Conservation (phyloP, 1,140 invertebrate genomes). For the Atta cephalotes region DNA sequence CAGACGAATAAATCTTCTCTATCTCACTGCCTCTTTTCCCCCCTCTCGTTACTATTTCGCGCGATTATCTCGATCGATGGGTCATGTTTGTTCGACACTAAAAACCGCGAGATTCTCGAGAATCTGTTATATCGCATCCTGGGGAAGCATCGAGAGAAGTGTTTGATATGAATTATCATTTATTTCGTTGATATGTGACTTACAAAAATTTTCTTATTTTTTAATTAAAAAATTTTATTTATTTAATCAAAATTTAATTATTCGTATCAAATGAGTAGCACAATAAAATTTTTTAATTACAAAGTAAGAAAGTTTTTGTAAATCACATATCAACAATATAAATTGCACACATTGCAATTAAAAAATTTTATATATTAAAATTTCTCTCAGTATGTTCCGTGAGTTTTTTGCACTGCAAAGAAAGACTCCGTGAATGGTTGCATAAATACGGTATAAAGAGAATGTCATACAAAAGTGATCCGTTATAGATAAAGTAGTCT, state of each 20-base stretch:
- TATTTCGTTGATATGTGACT: no score
- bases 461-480: slow-evolving; percentile 31
- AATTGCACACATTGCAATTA: no score
- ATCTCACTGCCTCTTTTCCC: background rate
- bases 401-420: background rate
- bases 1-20: slow-evolving; percentile 63
- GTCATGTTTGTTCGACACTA: background rate
- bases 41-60: slow-evolving; percentile 21
- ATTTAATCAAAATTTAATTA: no score
- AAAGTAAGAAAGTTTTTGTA: no score
- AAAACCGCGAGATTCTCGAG: background rate
- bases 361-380: no score
- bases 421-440: background rate
- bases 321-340: no score
- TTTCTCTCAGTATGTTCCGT: background rate
- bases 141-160: no score
- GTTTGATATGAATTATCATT: no score
- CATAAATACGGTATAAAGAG: background rate
- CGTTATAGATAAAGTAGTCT: slow-evolving; percentile 13
- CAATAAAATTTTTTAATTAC: no score
- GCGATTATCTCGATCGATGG: background rate
- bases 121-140: background rate
- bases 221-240: background rate
- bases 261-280: no score
- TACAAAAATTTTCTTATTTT: no score